These are phyloP conservation scores for Triplophysa siluroides DNA, from an alignment of 2,113 vertebrate species.

Conservation along the genomic window DNA sequence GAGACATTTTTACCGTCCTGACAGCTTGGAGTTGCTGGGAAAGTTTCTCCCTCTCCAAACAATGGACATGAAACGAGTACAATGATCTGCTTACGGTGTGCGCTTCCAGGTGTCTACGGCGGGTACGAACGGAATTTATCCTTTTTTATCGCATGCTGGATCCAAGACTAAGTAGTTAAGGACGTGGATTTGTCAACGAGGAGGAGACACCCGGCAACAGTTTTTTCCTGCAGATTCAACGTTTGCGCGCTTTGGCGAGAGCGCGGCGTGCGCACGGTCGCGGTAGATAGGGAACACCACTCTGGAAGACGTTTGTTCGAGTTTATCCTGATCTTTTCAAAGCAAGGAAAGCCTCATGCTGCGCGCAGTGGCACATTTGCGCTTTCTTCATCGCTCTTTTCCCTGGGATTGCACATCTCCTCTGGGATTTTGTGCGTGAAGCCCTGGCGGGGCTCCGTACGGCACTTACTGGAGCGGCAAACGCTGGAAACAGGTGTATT, in stretches of 20 bases:
- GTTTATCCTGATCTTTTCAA: constrained; percentile 50
- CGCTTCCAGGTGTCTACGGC: constrained; percentile 59
- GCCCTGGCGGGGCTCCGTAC: constrained; percentile 61
- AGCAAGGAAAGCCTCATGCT: constrained; percentile 77
- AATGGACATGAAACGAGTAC: constrained; percentile 57
- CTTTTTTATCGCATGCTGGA: constrained; percentile 60
- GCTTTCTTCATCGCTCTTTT: constrained; percentile 64
- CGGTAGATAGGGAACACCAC: constrained; percentile 48
- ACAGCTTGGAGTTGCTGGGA: constrained; percentile 44
- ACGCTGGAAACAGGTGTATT: constrained; percentile 80
- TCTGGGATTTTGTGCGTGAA: constrained; percentile 71
- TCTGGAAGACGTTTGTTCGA: constrained; percentile 31
- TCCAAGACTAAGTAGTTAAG: constrained; percentile 52
- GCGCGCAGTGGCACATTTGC: constrained; percentile 65
- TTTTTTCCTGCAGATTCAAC: constrained; percentile 51
- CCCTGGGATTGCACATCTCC: constrained; percentile 70
- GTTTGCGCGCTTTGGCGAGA: constrained; percentile 56
- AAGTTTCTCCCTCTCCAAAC: constrained; percentile 45
- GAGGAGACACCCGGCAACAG: constrained; percentile 43
- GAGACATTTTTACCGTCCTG: constrained; percentile 34
- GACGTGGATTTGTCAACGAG: constrained; percentile 60
- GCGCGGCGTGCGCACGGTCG: constrained; percentile 45
- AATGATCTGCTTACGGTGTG: constrained; percentile 72
- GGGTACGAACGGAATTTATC: constrained; percentile 68
- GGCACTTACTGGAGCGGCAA: constrained; percentile 66